Conservation (phyloP, 2,113 vertebrate species). For the Alosa alosa region DNA sequence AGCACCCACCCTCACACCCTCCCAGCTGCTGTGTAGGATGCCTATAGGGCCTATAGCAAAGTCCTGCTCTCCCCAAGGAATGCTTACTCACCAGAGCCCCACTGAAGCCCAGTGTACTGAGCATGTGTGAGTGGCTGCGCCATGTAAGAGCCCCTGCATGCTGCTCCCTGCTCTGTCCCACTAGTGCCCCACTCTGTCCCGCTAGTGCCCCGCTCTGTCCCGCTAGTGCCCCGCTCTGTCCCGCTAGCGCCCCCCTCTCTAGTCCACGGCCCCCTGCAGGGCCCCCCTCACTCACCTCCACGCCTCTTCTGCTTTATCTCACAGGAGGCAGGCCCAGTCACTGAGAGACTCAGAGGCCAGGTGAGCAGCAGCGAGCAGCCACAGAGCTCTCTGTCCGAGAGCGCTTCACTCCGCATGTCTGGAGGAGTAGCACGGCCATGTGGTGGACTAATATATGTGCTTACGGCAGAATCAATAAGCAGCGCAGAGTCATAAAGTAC, state of each 20-base stretch:
- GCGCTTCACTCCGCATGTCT: neutral
- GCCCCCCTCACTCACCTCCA: neutral
- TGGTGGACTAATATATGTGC: neutral
- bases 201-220: too few relatives aligned
- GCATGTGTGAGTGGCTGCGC: too few relatives aligned
- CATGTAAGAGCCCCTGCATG: too few relatives aligned
- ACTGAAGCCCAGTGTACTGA: too few relatives aligned
- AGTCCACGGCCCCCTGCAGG: neutral
- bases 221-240: too few relatives aligned
- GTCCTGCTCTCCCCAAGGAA: too few relatives aligned
- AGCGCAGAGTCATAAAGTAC: neutral
- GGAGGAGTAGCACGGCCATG: neutral
- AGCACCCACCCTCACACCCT: too few relatives aligned
- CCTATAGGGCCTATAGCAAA: too few relatives aligned
- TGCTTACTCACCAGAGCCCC: too few relatives aligned
- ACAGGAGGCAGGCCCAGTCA: slow-evolving; percentile 83
- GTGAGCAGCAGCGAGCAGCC: slow-evolving; percentile 63
- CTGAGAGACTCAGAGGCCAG: slow-evolving; percentile 77
- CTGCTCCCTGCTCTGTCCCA: too few relatives aligned
- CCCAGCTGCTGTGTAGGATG: too few relatives aligned
- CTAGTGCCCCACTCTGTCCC: too few relatives aligned
- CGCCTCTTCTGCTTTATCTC: slow-evolving; percentile 40
- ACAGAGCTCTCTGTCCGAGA: neutral
- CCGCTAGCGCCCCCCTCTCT: neutral
- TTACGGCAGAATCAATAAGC: neutral